Conservation (phyloP, 2,113 vertebrate genomes). For the Nanger granti region DNA sequence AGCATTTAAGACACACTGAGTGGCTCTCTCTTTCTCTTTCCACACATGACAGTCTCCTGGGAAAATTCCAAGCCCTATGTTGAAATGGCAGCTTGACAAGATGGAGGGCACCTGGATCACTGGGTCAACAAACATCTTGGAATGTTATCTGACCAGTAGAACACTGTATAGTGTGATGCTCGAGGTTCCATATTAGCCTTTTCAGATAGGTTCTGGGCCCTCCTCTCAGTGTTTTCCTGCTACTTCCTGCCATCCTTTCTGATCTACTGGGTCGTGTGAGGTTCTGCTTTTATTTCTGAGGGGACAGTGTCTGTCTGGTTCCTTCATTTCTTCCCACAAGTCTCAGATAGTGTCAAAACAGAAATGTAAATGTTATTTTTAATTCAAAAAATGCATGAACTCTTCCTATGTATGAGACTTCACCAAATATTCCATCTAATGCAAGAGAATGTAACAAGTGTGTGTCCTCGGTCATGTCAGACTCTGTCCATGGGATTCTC, state of each 20-base stretch:
- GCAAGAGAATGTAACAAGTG: neutral
- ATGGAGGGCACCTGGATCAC: too few relatives aligned
- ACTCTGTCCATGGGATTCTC: neutral
- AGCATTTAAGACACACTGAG: neutral
- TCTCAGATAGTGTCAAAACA: neutral
- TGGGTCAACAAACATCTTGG: neutral
- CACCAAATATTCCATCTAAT: neutral
- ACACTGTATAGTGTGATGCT: neutral
- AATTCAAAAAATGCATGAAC: too few relatives aligned
- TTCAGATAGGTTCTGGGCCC: neutral
- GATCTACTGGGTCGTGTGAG: neutral
- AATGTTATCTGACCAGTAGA: neutral
- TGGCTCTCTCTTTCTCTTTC: neutral
- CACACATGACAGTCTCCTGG: neutral
- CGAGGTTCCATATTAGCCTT: neutral
- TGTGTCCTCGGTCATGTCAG: accelerated
- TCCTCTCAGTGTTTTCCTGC: neutral
- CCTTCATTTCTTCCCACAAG: neutral
- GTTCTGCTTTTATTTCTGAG: neutral
- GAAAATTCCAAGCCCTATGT: neutral
- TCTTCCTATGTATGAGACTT: neutral
- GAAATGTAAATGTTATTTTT: neutral
- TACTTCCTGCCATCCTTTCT: neutral
- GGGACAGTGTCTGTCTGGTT: neutral
- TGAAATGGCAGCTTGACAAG: neutral